Evolutionary conservation across 2,888 invertebrate genomes (phyloP), one percentile per base, ranked within the genome.

Genomic region (Volucella inanis): DNA sequence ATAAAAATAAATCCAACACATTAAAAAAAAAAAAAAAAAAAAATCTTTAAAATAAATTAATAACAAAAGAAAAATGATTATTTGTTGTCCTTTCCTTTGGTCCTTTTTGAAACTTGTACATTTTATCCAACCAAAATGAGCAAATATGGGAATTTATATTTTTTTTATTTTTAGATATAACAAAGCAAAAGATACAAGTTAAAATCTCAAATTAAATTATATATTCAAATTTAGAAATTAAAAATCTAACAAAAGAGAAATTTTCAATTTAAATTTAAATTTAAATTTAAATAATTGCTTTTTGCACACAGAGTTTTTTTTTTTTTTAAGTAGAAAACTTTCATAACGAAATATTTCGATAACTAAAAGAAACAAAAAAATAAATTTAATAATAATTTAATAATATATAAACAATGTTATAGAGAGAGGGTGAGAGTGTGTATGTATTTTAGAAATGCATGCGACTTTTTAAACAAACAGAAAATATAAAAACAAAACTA

Each of bases 301-400:
- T 83, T 84, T 84, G 84, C 84, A 84, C 84, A 31, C 6, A 6
- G 31, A 31, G 0, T 6, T 31, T 31, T 31, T 6, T 31, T 31
- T 31, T 31, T 31, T 31, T 31, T 84, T 84, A 80, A 80, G 78
- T 75, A 75, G 75, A 80, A 84, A 80, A 80, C 84, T 84, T 84
- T 84, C 84, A 84, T 79, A 80, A 84, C 80, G 80, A 84, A 84
- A 78, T 70, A 79, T 75, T 87, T 67, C 67, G 78, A 82, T 64
- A 62, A 38, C 15, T 10, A 80, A n/a, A 49, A 6, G 47, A 75
- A 62, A 45, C 12, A 61, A 71, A 64, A 72, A 52, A 10, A 39
- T 65, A 57, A 67, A 57, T 70, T 70, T 67, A 77, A 84, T 61
- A 76, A 64, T 55, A 55, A 52, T 14, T n/a, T n/a, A n/a, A n/a